Evolutionary conservation across 2,797 vertebrate genomes (phyloP).

Genomic region (Eptatretus atami): DNA sequence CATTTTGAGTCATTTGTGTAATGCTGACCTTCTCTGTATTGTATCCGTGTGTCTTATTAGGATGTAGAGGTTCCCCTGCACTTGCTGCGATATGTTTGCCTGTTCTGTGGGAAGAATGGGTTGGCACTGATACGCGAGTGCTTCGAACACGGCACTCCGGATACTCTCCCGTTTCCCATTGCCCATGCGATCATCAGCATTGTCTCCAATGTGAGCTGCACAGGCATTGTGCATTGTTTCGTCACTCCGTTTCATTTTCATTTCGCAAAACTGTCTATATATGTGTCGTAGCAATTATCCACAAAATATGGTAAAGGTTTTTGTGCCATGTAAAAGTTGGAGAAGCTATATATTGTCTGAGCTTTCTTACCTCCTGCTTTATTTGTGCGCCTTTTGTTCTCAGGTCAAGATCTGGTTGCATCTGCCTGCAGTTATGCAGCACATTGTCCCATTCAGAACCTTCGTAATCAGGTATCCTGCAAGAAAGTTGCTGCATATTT

Average conservation of each 20-base stretch:
- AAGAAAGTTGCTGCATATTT: neutral
- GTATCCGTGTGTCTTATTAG: slow-evolving; percentile 13
- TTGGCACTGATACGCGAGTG: slow-evolving; percentile 97
- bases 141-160: slow-evolving; percentile 59
- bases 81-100: slow-evolving; percentile 76
- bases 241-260: too few species aligned
- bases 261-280: too few species aligned
- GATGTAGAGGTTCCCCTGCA: slow-evolving; percentile 91
- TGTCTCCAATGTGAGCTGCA: slow-evolving; percentile 64
- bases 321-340: too few species aligned
- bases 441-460: slow-evolving; percentile 90
- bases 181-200: slow-evolving; percentile 95
- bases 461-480: slow-evolving; percentile 55
- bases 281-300: too few species aligned
- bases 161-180: slow-evolving; percentile 68
- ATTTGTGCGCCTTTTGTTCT: slow-evolving; percentile 14
- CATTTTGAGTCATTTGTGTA: too few species aligned
- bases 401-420: slow-evolving; percentile 80
- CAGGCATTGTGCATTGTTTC: too few species aligned
- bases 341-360: too few species aligned
- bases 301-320: too few species aligned
- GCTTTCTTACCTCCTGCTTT: neutral
- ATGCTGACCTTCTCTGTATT: too few species aligned
- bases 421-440: slow-evolving; percentile 97
- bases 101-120: slow-evolving; percentile 89